Evolutionary conservation across 1,140 invertebrate species (phyloP).

Genomic region (Homarus americanus): DNA sequence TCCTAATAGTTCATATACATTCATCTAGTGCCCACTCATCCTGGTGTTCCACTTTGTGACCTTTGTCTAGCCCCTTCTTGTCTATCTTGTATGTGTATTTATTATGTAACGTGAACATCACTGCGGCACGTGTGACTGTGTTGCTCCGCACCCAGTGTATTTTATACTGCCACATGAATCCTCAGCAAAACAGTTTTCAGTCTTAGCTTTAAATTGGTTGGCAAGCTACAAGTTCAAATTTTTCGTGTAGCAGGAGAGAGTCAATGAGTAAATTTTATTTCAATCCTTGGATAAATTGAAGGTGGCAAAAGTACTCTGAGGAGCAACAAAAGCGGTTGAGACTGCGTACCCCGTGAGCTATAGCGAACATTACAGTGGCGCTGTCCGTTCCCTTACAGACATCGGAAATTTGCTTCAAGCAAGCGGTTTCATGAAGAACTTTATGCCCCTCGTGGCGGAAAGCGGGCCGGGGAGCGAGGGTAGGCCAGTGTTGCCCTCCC

Average conservation of each 20-base stretch:
- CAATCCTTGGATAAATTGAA: background rate
- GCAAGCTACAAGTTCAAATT: background rate
- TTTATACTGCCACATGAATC: constrained; percentile 28
- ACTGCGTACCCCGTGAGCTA: constrained; percentile 55
- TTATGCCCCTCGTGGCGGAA: constrained; percentile 74
- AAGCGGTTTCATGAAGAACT: constrained; percentile 75
- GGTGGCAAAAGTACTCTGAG: constrained; percentile 33
- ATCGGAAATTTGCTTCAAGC: constrained; percentile 75
- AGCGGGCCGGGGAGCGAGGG: constrained; percentile 72
- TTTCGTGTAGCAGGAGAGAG: background rate
- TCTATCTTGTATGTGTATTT: constrained; percentile 24
- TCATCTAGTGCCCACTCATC: background rate
- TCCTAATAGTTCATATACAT: background rate
- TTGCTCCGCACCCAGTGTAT: background rate
- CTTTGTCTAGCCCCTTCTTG: constrained; percentile 12
- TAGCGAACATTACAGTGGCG: constrained; percentile 61
- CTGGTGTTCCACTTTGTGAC: background rate
- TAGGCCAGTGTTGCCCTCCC: constrained; percentile 73
- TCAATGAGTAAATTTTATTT: background rate
- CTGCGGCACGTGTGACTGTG: constrained; percentile 66
- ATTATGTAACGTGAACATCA: constrained; percentile 25
- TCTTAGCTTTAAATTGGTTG: background rate
- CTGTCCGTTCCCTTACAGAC: constrained; percentile 74
- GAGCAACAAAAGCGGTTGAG: constrained; percentile 45
- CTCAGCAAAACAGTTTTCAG: background rate